phyloP scores from a whole-genome alignment of 2,888 invertebrate genomes.

The Anodontia alba region DNA sequence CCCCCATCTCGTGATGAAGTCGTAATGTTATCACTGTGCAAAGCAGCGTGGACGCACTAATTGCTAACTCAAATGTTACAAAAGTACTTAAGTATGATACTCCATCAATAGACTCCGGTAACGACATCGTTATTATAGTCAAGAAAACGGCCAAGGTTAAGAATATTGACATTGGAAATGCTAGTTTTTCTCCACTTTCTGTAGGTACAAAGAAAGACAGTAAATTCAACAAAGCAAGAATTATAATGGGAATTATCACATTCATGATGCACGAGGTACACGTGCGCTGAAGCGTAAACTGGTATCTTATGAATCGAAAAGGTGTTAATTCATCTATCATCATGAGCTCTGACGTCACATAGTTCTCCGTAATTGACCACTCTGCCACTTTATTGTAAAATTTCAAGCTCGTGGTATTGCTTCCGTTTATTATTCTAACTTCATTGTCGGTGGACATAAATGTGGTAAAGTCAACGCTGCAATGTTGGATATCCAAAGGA shows the following conservation, averaged over 20 bases:
- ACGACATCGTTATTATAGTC: conserved; percentile 34
- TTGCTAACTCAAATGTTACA: conserved; percentile 36
- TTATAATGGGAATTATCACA: conserved; percentile 35
- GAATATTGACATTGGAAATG: conserved; percentile 46
- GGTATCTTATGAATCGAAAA: conserved; percentile 24
- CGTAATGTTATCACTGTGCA: conserved; percentile 27
- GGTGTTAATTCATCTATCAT: not conserved
- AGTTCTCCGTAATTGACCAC: conserved; percentile 37
- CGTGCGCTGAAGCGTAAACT: conserved; percentile 23
- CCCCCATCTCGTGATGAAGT: conserved; percentile 14
- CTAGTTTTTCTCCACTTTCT: conserved; percentile 47
- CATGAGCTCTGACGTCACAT: not conserved
- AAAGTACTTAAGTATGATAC: conserved; percentile 43
- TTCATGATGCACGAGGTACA: conserved; percentile 42
- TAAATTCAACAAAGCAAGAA: conserved; percentile 37
- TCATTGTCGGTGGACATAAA: conserved; percentile 20
- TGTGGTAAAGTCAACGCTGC: conserved; percentile 29
- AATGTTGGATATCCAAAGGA: conserved; percentile 44
- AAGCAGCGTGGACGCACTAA: conserved; percentile 24
- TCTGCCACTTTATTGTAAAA: conserved; percentile 26
- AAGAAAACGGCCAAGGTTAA: conserved; percentile 45
- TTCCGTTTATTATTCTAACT: conserved; percentile 3
- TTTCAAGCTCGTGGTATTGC: not conserved
- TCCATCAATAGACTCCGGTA: conserved; percentile 51
- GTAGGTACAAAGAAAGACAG: conserved; percentile 42